These are phyloP conservation scores for Idris sp. DNA, from an alignment of 1,140 invertebrate species.

Conservation along the genomic window DNA sequence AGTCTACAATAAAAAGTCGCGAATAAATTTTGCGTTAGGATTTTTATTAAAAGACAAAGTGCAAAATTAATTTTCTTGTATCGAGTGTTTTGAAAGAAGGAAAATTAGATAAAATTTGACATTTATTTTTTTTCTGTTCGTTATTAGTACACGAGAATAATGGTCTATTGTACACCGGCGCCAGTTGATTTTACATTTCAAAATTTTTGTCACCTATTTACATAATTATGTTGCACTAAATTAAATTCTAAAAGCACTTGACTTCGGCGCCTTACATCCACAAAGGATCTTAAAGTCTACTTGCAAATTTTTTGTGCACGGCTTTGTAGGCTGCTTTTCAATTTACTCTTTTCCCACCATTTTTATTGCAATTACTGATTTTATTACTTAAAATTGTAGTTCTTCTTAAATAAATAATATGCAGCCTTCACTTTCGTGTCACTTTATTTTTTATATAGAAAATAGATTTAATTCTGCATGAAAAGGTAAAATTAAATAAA, in stretches of 20 bases:
- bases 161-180: conserved; percentile 32
- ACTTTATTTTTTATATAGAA: conserved; percentile 14
- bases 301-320: conserved; percentile 6
- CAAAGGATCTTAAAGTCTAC: conserved; percentile 32
- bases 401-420: not conserved
- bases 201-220: conserved; percentile 20
- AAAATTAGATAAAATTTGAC: not conserved
- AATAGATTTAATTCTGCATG: conserved; percentile 27
- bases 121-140: conserved; percentile 8
- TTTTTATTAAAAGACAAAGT: too few species aligned
- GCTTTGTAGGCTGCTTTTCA: conserved; percentile 8
- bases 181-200: conserved; percentile 38
- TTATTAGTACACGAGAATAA: not conserved
- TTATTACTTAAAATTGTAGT: too few species aligned
- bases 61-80: too few species aligned
- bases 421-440: conserved; percentile 10
- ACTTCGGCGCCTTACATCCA: conserved; percentile 30
- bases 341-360: too few species aligned
- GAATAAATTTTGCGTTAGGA: too few species aligned
- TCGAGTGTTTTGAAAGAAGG: too few species aligned
- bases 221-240: conserved; percentile 42
- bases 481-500: conserved; percentile 17
- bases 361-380: too few species aligned
- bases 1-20: too few species aligned
- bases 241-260: conserved; percentile 43